A percentile compares a stretch with the other conserved stretches of the same genome.
Conservation (phyloP, 1,140 invertebrate species). For the Tachypleus tridentatus region DNA sequence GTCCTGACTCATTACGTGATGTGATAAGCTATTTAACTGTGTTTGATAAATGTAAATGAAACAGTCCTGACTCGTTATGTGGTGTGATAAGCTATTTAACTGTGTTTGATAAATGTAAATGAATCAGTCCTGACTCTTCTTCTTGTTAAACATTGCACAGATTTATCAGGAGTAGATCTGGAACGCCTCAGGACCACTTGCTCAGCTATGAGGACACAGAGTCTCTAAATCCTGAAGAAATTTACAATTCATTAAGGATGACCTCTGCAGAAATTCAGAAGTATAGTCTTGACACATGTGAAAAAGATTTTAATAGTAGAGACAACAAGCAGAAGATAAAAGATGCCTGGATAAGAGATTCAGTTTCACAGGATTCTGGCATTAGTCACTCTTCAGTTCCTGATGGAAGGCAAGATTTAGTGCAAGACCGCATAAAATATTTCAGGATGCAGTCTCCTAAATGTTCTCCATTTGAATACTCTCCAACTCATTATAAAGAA, state of each 20-base stretch:
- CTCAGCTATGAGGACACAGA: constrained; percentile 44
- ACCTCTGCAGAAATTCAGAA: constrained; percentile 90
- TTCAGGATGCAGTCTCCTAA: no score
- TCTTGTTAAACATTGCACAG: no score
- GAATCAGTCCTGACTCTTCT: no score
- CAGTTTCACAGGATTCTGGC: constrained; percentile 74
- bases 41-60: no score
- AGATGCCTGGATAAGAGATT: constrained; percentile 51
- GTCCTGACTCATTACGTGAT: no score
- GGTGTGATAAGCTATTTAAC: no score
- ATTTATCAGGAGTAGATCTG: constrained; percentile 14
- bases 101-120: no score
- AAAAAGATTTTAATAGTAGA: constrained; percentile 1
- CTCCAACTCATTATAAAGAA: no score
- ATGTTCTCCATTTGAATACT: no score
- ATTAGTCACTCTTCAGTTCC: constrained; percentile 56
- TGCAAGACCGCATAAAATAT: constrained; percentile 41
- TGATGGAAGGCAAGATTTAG: constrained; percentile 42
- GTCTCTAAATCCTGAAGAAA: constrained; percentile 68
- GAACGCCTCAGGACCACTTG: constrained; percentile 14
- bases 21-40: no score
- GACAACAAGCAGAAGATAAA: constrained; percentile 9
- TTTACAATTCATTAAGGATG: constrained; percentile 63
- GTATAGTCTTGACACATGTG: constrained; percentile 46
- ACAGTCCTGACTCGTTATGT: no score